Base-by-base conservation (phyloP, 2,797 vertebrate genomes). In the Tokudaia muenninki region DNA sequence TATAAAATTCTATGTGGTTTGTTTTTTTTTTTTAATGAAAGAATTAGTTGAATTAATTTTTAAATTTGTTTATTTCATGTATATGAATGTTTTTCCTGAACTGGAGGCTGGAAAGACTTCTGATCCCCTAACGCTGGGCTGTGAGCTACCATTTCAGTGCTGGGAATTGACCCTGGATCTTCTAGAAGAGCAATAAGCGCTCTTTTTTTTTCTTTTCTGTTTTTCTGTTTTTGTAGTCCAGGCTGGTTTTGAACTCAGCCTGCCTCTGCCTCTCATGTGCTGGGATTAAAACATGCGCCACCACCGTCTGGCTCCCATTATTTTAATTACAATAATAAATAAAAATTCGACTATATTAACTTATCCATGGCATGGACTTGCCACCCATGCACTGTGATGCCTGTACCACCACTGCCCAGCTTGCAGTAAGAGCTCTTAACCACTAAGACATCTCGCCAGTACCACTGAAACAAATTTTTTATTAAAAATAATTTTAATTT, bases 401-500 rank as follows among this genome's bases (percentile, higher is more conserved):
- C 19, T 19, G 24, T 16, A 2, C 24, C 4, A 59, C 80, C 57
- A 61, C 57, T 29, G 16, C 81, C 52, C n/a, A 44, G 37, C n/a
- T 41, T 26, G 3, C 59, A 70, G 13, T 50, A 34, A 67, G 41
- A 65, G 13, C 24, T 83, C 57, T 44, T 63, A 67, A 67, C 44
- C 44, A 67, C 44, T 67, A 44, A 67, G 41, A 31, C 24, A 86
- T 67, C 83, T 86, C 41, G 50, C 44, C 6, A 86, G 41, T 11
- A 29, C 0, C 0, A 92, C 17, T 63, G 50, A 84, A 93, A 94
- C 22, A 94, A n/a, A 84, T n/a, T 67, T 91, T 91, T 89, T 78
- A 65, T 81, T 80, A 93, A 78, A 78, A 47, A 79, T 31, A 84
- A 65, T 97, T 82, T 50, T 59, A 97, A 97, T 96, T 94, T 37